These are phyloP conservation scores for Brachypterus glaber DNA, from an alignment of 2,888 invertebrate species.

Conservation along the genomic window DNA sequence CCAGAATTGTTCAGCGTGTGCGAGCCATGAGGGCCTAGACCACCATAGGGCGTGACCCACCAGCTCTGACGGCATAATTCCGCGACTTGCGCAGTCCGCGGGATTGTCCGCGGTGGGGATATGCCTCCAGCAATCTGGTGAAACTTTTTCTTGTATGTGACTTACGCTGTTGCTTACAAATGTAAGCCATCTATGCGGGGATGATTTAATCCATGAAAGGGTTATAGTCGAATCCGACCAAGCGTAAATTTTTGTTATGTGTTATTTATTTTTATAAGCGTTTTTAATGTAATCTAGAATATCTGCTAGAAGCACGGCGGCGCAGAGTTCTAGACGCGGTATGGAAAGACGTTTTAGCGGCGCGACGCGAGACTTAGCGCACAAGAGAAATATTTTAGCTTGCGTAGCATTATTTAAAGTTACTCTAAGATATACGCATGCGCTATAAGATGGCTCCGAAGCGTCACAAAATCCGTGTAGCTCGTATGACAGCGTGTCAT, in stretches of 20 bases:
- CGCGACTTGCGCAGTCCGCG: slow-evolving; percentile 7
- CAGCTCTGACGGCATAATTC: slow-evolving; percentile 2
- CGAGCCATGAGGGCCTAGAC: slow-evolving; percentile 4
- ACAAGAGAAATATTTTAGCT: too few species aligned
- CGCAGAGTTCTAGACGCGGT: background rate
- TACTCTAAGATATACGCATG: too few species aligned
- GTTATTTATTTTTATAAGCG: background rate
- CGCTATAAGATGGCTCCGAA: too few species aligned
- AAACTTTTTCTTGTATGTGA: slow-evolving; percentile 6
- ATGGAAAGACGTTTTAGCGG: too few species aligned
- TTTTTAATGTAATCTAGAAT: background rate
- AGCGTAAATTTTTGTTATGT: background rate
- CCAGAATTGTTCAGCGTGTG: too few species aligned
- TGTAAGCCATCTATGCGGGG: slow-evolving; percentile 1
- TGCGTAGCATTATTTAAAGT: too few species aligned
- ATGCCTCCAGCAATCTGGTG: slow-evolving; percentile 2
- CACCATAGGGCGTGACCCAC: slow-evolving; percentile 5
- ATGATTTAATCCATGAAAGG: slow-evolving; percentile 1
- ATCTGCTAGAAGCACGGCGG: background rate
- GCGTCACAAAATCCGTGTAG: too few species aligned
- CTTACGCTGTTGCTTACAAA: slow-evolving; percentile 3
- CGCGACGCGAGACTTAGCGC: too few species aligned
- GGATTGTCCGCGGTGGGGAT: slow-evolving; percentile 4
- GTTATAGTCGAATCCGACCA: background rate
- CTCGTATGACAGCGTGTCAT: too few species aligned